Base-by-base conservation (phyloP, 1,140 invertebrate genomes). In the Cyphomyrmex costatus region DNA sequence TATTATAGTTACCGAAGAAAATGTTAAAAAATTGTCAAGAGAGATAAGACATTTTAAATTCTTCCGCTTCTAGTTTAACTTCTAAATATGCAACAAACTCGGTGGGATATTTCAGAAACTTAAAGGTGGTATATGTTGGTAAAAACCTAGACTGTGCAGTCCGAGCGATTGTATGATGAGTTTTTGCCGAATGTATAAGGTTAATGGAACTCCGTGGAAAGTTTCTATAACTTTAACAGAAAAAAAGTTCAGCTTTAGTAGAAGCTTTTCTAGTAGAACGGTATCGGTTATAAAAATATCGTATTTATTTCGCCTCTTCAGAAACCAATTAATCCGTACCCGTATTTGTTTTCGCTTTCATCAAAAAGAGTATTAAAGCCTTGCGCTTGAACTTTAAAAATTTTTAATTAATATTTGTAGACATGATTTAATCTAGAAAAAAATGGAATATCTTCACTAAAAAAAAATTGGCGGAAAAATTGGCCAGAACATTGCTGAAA, bases 191-290 rank as follows among this genome's bases (percentile, higher is more conserved):
- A 80, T 80, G 3, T 49, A 49, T 12, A 0, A 49, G 42, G 16
- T 78, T 79, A 79, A 79, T 68, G 77, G 30, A 53, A 80, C 42
- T 19, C 8, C 6, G 46, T 8, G 2, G 3, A 68, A 79, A 80
- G n/a, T 53, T 68, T 53, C 19, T 14, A 14, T 12, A 36, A 53
- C 10, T 70, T 70, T n/a, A 36, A 53, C 51, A 16, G 0, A 19
- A 53, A 24, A 49, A 68, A 68, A 5, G 10, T 53, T 14, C n/a
- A 33, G 14, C n/a, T n/a, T n/a, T n/a, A n/a, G n/a, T n/a, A n/a
- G n/a, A n/a, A n/a, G n/a, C n/a, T n/a, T n/a, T n/a, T n/a, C n/a
- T 30, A 27, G 16, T 66, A 51, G 30, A 33, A 24, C 12, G 3
- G 0, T 36, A 10, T 4, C 14, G 14, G 12, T 66, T 42, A 53